Percentiles rank a stretch among this genome's conserved stretches.
phyloP scores from a whole-genome alignment of 2,888 invertebrate species.

The Melieria omissa region DNA sequence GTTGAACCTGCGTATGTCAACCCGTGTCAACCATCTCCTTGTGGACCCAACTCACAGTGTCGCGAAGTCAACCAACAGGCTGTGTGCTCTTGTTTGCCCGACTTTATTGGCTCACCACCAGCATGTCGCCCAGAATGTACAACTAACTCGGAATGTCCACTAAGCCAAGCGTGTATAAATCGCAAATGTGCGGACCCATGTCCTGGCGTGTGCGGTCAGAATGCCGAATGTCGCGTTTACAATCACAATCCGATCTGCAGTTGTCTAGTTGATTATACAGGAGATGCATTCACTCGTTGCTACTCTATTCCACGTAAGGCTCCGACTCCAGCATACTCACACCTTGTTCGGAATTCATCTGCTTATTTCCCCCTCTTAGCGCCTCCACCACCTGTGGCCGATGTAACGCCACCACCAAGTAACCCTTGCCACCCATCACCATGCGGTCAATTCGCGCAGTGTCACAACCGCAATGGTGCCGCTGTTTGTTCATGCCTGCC shows the following conservation, averaged over 20 bases:
- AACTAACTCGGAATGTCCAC: conserved; percentile 74
- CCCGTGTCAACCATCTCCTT: conserved; percentile 74
- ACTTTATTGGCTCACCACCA: conserved; percentile 79
- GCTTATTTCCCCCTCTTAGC: conserved; percentile 15
- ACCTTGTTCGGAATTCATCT: not conserved
- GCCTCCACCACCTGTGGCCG: conserved; percentile 33
- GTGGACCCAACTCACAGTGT: conserved; percentile 74
- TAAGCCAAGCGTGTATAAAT: conserved; percentile 73
- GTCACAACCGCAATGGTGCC: conserved; percentile 74
- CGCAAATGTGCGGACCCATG: conserved; percentile 77
- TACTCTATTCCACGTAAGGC: conserved; percentile 58
- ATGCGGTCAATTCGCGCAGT: conserved; percentile 75
- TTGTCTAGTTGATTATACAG: conserved; percentile 71
- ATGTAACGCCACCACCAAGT: conserved; percentile 52
- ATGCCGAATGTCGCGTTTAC: conserved; percentile 73
- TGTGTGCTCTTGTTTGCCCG: conserved; percentile 76
- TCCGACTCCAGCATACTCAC: not conserved
- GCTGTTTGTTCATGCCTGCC: conserved; percentile 72
- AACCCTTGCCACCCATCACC: conserved; percentile 73
- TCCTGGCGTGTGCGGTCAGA: conserved; percentile 72
- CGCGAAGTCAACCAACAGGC: conserved; percentile 70
- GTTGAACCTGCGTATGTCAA: conserved; percentile 62
- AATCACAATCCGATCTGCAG: conserved; percentile 76
- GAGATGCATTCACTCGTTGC: conserved; percentile 76
- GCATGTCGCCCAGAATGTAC: conserved; percentile 82